Evolutionary conservation across 2,888 invertebrate species (phyloP), one percentile per base, ranked within the genome.

Genomic region (Eilema depressum): DNA sequence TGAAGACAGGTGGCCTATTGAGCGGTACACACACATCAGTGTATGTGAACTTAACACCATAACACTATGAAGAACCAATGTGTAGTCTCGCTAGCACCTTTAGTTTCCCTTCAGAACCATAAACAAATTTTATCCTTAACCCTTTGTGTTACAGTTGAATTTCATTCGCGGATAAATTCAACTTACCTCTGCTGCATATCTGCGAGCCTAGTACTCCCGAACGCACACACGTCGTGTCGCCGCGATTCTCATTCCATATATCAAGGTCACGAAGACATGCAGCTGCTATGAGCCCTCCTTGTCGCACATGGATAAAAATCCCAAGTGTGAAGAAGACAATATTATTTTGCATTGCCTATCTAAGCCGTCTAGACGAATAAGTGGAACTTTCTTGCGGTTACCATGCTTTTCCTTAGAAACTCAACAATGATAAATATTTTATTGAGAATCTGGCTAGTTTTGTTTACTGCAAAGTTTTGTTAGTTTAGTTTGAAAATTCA

Each of bases 181-280:
- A 72, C 76, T 70, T 75, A 79, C 76, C 88, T 89, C 85, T 83
- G 79, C 80, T 76, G 77, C 77, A 77, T 84, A 89, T 89, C 89
- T 94, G 91, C 74, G 78, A 82, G 85, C 94, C 93, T 93, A 85
- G 94, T 94, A 93, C 87, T 86, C 84, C 85, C 79, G 79, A 88
- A 88, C 90, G 87, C 91, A 92, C 93, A 92, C 91, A 91, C 88
- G 86, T 86, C 89, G 87, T 89, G 86, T 86, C 86, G 87, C 82
- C 85, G 87, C 86, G 82, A 85, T 87, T 90, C 88, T 89, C 88
- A 88, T 90, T 90, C 90, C 89, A 90, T 87, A 89, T 86, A 93
- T 93, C 92, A 94, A 93, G 94, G 93, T 91, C 93, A 89, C 85
- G 84, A 86, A 87, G 85, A 85, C 90, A 91, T 89, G 87, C 88